Conservation (phyloP, 2,797 vertebrate species). For the Thripadectes ignobilis region DNA sequence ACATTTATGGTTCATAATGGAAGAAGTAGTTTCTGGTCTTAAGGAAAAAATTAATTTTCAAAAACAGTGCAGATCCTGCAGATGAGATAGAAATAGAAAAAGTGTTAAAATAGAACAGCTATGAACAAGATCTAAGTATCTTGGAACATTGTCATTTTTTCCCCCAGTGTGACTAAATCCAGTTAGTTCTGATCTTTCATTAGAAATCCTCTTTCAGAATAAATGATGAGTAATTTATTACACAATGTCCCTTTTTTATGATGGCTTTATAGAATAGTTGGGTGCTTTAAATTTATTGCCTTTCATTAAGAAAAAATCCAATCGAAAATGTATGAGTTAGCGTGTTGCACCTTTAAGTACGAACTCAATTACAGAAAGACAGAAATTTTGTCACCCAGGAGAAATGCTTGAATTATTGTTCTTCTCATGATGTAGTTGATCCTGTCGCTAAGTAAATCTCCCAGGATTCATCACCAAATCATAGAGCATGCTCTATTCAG, state of each 20-base stretch:
- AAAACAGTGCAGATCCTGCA: neutral
- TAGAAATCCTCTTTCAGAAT: neutral
- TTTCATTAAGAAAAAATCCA: neutral
- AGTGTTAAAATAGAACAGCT: neutral
- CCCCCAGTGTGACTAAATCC: neutral
- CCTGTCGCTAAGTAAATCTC: neutral
- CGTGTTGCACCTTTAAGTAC: neutral
- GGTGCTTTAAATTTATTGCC: neutral
- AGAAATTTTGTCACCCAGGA: neutral
- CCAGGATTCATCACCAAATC: neutral
- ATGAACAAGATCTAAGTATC: neutral
- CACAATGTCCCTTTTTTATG: neutral
- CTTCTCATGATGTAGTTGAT: neutral
- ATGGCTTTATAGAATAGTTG: neutral
- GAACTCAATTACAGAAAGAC: neutral
- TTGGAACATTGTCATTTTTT: neutral
- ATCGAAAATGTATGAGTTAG: neutral
- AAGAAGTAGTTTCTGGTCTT: neutral
- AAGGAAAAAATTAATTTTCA: neutral
- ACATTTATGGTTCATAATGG: neutral
- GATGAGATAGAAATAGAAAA: neutral
- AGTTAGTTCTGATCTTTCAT: neutral
- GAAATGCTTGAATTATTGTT: neutral
- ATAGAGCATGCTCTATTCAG: neutral
- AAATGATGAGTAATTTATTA: neutral